A percentile compares a stretch with the other conserved stretches of the same genome.
Conservation (phyloP, 2,888 invertebrate species). For the Platynereis dumerilii region DNA sequence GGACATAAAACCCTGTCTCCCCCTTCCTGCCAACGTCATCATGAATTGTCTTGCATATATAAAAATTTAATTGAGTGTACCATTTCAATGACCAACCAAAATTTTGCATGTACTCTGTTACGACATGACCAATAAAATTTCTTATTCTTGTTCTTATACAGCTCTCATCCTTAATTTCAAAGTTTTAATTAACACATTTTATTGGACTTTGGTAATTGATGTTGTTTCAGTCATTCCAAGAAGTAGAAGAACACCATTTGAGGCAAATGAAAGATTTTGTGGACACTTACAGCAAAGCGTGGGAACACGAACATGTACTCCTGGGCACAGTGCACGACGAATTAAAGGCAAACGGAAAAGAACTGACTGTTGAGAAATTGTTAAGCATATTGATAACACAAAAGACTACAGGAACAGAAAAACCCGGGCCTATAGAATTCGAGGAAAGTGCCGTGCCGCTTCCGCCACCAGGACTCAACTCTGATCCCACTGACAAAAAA, state of each 20-base stretch:
- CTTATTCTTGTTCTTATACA: too few relatives aligned
- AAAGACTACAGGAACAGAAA: conserved; percentile 92
- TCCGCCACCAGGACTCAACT: conserved; percentile 47
- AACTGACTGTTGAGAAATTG: conserved; percentile 90
- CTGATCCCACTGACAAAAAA: conserved; percentile 30
- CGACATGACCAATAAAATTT: too few relatives aligned
- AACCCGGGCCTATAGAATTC: conserved; percentile 68
- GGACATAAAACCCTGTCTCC: too few relatives aligned
- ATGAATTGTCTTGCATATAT: too few relatives aligned
- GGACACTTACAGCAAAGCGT: conserved; percentile 75
- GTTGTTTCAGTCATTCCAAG: conserved; percentile 77
- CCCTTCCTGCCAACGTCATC: too few relatives aligned
- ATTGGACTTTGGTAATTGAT: too few relatives aligned
- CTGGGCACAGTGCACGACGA: conserved; percentile 92
- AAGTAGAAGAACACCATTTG: conserved; percentile 89
- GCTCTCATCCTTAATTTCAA: too few relatives aligned
- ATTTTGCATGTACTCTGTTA: too few relatives aligned
- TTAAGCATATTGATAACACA: conserved; percentile 89
- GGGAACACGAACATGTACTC: conserved; percentile 85
- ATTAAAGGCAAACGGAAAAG: conserved; percentile 87
- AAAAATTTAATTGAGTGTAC: too few relatives aligned
- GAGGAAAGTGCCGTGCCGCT: conserved; percentile 64
- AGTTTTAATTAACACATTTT: too few relatives aligned
- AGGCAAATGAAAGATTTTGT: conserved; percentile 95
- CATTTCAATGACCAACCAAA: too few relatives aligned